Evolutionary conservation across 2,888 invertebrate genomes (phyloP), one percentile per base, ranked within the genome.

Genomic region (Acleris cristana): DNA sequence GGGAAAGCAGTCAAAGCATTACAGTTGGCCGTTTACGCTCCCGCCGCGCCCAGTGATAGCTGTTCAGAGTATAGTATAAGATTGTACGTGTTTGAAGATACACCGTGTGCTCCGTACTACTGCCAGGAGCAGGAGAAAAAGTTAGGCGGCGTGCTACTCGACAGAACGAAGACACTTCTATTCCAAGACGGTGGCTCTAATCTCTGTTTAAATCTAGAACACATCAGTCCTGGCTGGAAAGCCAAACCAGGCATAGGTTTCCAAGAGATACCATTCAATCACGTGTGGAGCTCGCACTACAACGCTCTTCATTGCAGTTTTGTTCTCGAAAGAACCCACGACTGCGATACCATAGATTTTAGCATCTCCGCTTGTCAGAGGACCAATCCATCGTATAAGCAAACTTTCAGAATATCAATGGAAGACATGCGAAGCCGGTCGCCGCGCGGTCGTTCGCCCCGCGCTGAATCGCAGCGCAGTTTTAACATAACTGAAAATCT

Each of bases 31-130:
- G 95, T 98, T 26, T 99, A 98, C 85, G 97, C 97, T 44, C 96
- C 96, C 69, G 93, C 95, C 62, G 93, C 94, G n/a, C 93, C 95
- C 14, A 96, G 95, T 61, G 95, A 96, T 69, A 94, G 94, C 74
- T 95, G 95, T 65, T 92, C 95, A 68, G 97, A 97, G 83, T 97
- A 96, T 86, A 96, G 95, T 78, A 94, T 99, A 73, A 94, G 99
- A 71, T 96, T 99, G 48, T 99, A 99, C 88, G 96, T 98, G 64
- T 95, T 99, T 67, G 98, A 99, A 86, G 99, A 99, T 83, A 98
- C 98, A 5, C 96, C 96, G 63, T 98, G 98, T 76, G 98, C 98
- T n/a, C 95, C 97, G 78, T 98, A 99, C 88, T 97, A 97, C 74
- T 95, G 96, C 78, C 94, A 94, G 62, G 95, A 96, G 51, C 95